These are phyloP conservation scores for Oceanodroma leucorhoa DNA, from an alignment of 2,797 vertebrate species.

Conservation along the genomic window DNA sequence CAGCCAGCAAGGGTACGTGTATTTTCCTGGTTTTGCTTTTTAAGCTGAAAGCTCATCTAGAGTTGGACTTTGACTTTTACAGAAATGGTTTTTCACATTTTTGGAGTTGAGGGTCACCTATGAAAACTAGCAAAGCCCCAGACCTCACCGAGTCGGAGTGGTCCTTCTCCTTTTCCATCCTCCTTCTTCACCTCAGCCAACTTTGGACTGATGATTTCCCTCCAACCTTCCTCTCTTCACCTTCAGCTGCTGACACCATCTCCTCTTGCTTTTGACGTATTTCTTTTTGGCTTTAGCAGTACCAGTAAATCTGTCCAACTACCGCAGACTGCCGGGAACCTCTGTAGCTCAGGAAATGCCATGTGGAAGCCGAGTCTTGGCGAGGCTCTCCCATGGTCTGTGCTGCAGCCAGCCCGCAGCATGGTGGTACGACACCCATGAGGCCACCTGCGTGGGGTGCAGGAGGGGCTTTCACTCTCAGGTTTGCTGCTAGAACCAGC, in stretches of 20 bases:
- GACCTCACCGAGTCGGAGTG: background rate
- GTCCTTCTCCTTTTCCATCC: background rate
- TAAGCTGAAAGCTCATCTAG: background rate
- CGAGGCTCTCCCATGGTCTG: background rate
- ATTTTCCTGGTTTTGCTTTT: background rate
- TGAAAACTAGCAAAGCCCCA: background rate
- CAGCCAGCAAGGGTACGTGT: background rate
- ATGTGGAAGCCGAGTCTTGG: fast-evolving
- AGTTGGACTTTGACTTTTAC: background rate
- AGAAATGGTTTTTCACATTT: background rate
- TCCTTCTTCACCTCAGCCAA: background rate
- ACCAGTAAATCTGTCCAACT: background rate
- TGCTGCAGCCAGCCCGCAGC: background rate
- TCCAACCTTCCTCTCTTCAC: background rate
- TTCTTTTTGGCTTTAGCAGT: background rate
- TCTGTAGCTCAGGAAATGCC: background rate
- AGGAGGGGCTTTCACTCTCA: background rate
- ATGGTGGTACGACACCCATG: fast-evolving
- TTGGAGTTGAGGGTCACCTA: background rate
- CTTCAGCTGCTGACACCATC: background rate
- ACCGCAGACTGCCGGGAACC: fast-evolving
- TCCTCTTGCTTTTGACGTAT: background rate
- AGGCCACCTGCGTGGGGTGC: fast-evolving
- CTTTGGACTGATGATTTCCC: background rate
- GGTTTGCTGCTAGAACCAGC: background rate